These are phyloP conservation scores for Dipodomys ordii DNA, from an alignment of 2,113 vertebrate genomes.

Conservation along the genomic window DNA sequence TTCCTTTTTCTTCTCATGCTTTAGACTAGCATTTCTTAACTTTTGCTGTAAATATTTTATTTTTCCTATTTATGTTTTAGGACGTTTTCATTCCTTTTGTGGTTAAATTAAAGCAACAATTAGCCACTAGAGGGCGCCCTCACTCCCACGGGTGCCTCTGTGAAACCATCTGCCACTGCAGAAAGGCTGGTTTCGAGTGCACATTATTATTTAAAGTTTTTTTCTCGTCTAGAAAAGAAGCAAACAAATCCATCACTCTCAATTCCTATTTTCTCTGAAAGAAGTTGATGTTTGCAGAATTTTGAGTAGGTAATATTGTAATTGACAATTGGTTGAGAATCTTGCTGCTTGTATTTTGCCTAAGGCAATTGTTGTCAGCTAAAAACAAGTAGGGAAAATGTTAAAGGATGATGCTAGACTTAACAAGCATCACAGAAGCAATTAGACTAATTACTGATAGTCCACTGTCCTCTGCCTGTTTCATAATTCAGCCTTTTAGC, in stretches of 20 bases:
- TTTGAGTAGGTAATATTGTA: background rate
- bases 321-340: background rate
- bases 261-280: background rate
- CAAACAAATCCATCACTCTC: background rate
- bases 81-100: background rate
- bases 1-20: background rate
- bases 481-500: conserved; percentile 76
- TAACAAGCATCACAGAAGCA: conserved; percentile 45
- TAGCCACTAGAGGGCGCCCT: conserved; percentile 83
- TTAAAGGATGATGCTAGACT: conserved; percentile 36
- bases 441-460: conserved; percentile 52
- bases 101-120: conserved; percentile 49
- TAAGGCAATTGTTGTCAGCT: conserved; percentile 53
- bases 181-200: background rate
- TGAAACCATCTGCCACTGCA: background rate
- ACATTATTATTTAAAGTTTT: background rate
- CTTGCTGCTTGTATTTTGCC: conserved; percentile 14
- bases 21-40: background rate
- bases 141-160: background rate
- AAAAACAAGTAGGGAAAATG: conserved; percentile 35
- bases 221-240: conserved; percentile 49
- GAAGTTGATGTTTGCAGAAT: background rate
- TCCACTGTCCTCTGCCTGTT: conserved; percentile 45
- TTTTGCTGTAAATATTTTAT: background rate
- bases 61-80: conserved; percentile 26